Percentiles rank a stretch among this genome's conserved stretches.
These are phyloP conservation scores for Limnephilus auricula DNA, from an alignment of 2,888 invertebrate genomes.

Conservation along the genomic window DNA sequence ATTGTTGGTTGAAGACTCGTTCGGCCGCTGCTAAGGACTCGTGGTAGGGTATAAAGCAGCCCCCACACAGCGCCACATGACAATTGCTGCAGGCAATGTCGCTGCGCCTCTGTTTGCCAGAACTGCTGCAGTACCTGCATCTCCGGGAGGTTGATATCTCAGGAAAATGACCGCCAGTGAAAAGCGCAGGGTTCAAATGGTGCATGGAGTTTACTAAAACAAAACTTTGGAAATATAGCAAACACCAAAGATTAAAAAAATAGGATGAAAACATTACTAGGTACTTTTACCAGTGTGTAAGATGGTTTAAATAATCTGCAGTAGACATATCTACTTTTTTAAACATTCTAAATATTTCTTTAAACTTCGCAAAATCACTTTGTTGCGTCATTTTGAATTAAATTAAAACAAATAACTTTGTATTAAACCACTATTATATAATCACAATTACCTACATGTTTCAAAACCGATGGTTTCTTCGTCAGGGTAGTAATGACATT, in stretches of 20 bases:
- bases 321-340: too few relatives aligned
- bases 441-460: too few relatives aligned
- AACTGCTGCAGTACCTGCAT: not conserved
- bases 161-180: not conserved
- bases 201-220: not conserved
- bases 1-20: not conserved
- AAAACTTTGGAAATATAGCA: not conserved
- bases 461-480: too few relatives aligned
- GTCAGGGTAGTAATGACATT: too few relatives aligned
- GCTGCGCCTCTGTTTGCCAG: not conserved
- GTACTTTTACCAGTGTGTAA: not conserved
- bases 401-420: too few relatives aligned
- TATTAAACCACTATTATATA: too few relatives aligned
- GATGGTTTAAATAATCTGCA: not conserved
- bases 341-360: too few relatives aligned
- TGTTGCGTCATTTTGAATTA: too few relatives aligned
- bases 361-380: too few relatives aligned
- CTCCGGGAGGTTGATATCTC: not conserved
- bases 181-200: not conserved
- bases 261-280: not conserved
- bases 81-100: not conserved
- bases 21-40: not conserved
- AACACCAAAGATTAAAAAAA: not conserved
- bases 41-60: not conserved
- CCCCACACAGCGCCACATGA: not conserved